phyloP scores from a whole-genome alignment of 2,113 vertebrate genomes.

The Lampris incognitus region DNA sequence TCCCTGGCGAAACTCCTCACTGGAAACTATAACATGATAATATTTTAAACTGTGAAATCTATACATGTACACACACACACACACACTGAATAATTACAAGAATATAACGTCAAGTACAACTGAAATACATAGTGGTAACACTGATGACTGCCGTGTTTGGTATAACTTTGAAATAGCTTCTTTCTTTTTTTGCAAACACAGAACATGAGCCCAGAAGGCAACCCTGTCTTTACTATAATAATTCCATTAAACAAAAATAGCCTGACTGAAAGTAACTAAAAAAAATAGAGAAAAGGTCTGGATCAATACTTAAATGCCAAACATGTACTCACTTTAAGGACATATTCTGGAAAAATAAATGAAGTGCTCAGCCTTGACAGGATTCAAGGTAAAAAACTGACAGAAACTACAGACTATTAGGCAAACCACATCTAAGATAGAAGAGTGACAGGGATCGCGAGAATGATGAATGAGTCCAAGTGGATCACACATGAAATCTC shows the following conservation, averaged over 20 bases:
- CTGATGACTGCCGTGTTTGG: no score
- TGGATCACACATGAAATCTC: slow-evolving; percentile 69
- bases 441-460: slow-evolving; percentile 56
- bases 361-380: slow-evolving; percentile 33
- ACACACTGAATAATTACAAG: no score
- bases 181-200: no score
- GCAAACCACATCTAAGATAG: slow-evolving; percentile 45
- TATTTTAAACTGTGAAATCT: no score
- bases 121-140: no score
- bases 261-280: not conserved
- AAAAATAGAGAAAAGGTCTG: no score
- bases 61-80: no score
- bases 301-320: slow-evolving; percentile 9
- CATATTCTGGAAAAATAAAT: slow-evolving; percentile 24
- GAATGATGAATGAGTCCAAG: slow-evolving; percentile 73
- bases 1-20: no score
- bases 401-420: slow-evolving; percentile 33
- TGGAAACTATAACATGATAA: no score
- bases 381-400: slow-evolving; percentile 31
- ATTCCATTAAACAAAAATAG: slow-evolving; percentile 20
- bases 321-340: slow-evolving; percentile 13
- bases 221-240: not conserved
- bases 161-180: no score
- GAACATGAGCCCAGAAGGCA: no score
- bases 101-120: no score